phyloP scores from a whole-genome alignment of 2,888 invertebrate genomes.

The Cantharis lateralis region DNA sequence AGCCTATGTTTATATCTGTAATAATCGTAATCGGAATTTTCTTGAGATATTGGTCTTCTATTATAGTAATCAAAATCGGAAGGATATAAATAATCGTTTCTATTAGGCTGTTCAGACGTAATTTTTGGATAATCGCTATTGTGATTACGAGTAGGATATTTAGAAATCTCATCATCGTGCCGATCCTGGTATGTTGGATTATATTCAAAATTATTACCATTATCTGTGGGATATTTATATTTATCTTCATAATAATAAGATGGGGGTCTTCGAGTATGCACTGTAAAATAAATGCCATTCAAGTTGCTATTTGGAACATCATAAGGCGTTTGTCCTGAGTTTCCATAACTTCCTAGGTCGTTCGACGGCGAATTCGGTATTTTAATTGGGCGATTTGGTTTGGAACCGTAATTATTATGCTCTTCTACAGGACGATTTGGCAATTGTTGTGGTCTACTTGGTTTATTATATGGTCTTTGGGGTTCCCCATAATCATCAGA shows the following conservation, averaged over 20 bases:
- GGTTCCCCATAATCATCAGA: not conserved
- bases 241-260: not conserved
- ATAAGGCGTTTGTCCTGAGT: not conserved
- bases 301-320: not conserved
- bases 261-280: not conserved
- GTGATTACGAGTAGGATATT: not conserved
- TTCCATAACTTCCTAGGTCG: not conserved
- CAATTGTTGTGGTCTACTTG: not conserved
- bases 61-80: not conserved
- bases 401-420: not conserved
- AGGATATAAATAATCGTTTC: not conserved
- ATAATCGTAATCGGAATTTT: not conserved
- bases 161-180: not conserved
- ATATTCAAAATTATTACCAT: not conserved
- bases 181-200: not conserved
- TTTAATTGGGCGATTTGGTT: not conserved
- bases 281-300: not conserved
- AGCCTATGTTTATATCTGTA: not conserved
- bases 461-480: not conserved
- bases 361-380: slow-evolving; percentile 20
- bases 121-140: not conserved
- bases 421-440: not conserved
- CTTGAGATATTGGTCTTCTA: not conserved
- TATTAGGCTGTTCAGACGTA: not conserved
- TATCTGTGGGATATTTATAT: not conserved